Evolutionary conservation across 1,140 invertebrate genomes (phyloP), one percentile per base, ranked within the genome.

Genomic region (Penaeus japonicus): DNA sequence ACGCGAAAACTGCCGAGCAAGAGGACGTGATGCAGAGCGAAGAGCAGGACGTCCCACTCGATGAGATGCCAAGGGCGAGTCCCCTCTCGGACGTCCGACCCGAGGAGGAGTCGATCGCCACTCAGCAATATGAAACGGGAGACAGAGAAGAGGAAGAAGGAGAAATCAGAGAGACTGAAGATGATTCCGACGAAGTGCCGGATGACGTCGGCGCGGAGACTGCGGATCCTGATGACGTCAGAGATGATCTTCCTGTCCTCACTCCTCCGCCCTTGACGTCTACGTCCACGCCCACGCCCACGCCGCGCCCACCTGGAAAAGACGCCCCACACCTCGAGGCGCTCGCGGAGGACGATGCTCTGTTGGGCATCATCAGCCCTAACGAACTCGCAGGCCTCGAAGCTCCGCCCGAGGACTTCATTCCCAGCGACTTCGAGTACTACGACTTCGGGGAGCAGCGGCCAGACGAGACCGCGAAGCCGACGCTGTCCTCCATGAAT

Each of bases 401-500:
- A 15, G 85, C 77, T 3, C 85, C 85, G 17, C 54, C 77, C 24
- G 78, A 79, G 65, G 53, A 83, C 22, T 32, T 27, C 18, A 65
- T 75, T 4, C 27, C n/a, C n/a, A 35, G 55, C 18, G 78, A 57
- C 32, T 53, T 87, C 17, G 87, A 83, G 62, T 88, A 82, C 70
- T 57, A 87, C 15, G 79, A 82, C n/a, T 73, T 87, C 22, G 35
- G 80, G 15, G 20, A 27, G 7, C 59, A 70, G 5, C 3, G 54
- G 7, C 62, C 47, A 27, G 24, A 32, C 4, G 24, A 32, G 17
- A 75, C 70, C 1, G 35, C 47, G 5, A 59, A n/a, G 0, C 87
- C 87, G 10, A 83, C 87, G 0, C 55, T 88, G 32, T 39, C 87
- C 20, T 88, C 87, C 17, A 80, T 70, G 65, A 88, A 79, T 32